A percentile compares a stretch with the other conserved stretches of the same genome.
phyloP scores from a whole-genome alignment of 2,113 vertebrate species.

The Myanophis thanlyinensis region DNA sequence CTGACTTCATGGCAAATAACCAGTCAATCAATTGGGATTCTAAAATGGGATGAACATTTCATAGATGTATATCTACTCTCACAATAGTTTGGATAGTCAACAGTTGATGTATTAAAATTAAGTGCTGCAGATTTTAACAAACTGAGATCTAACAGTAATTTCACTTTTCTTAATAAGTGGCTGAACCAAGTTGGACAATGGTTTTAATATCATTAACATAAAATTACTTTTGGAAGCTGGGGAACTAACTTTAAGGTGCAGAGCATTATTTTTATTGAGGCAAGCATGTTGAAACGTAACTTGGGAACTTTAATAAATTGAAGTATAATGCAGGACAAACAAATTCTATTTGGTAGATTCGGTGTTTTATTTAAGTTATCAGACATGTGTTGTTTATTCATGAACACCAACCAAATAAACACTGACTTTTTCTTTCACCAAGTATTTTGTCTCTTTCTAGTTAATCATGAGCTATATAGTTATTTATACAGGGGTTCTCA shows the following conservation, averaged over 20 bases:
- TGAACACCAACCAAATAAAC: background rate
- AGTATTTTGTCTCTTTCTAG: background rate
- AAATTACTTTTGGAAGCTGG: background rate
- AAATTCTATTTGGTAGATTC: background rate
- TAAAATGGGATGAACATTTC: background rate
- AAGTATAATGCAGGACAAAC: background rate
- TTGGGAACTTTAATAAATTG: background rate
- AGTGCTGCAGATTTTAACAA: background rate
- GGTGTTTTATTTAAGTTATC: background rate
- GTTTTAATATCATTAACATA: too few relatives aligned
- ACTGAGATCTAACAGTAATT: background rate
- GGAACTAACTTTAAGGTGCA: background rate
- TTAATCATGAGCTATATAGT: background rate
- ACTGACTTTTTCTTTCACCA: background rate
- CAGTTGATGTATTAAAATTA: background rate
- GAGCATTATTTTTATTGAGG: background rate
- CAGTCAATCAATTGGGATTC: background rate
- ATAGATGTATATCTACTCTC: background rate
- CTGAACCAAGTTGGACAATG: background rate
- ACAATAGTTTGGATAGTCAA: background rate
- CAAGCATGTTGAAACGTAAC: background rate
- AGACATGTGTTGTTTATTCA: background rate
- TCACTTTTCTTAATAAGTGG: background rate
- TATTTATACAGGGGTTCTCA: background rate
- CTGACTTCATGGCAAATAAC: background rate